Base-by-base conservation (phyloP, 2,113 vertebrate species). In the Climacteris rufus region DNA sequence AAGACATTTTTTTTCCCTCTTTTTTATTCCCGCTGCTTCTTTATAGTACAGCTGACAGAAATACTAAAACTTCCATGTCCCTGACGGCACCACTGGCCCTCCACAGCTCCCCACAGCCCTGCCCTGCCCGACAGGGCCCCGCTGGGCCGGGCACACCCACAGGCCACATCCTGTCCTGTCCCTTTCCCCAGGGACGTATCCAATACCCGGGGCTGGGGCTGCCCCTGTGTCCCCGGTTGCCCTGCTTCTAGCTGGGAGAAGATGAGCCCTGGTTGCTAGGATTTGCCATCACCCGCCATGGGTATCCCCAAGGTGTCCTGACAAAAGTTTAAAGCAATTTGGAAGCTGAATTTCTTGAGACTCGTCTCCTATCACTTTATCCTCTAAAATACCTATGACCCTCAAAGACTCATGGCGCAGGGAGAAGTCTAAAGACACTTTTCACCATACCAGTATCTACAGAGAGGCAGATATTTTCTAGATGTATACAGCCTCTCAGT, bases 141-240 rank as follows among this genome's bases (percentile, higher is more conserved):
- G 31, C 25, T 56, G 4, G 3, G 16, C 31, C 2, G 1, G 13
- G 10, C 22, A 33, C 52, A 39, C 4, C 3, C 22, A 14, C 17
- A 42, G 14, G 18, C 33, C 53, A 18, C 28, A 23, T 40, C 30
- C 54, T 31, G 30, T 24, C 31, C 23, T 5, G 6, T 8, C 28
- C 37, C 47, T 5, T 1, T 21, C 13, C 22, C 47, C n/a, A 49
- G 8, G 5, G 16, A 57, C 15, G 5, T 33, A 25, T 11, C 40
- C 0, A 0, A 2, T 68, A 25, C 7, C 53, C 0, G 0, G 22
- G 7, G 7, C 13, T 35, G 24, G 6, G 35, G 47, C n/a, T 63
- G 6, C 7, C 14, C 14, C 3, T 0, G 14, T 47, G 15, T 4
- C 7, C 9, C 6, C 0, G 0, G 16, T 30, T 65, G 12, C 2